Conservation (phyloP, 2,888 invertebrate genomes). For the Caenorhabditis sp. region DNA sequence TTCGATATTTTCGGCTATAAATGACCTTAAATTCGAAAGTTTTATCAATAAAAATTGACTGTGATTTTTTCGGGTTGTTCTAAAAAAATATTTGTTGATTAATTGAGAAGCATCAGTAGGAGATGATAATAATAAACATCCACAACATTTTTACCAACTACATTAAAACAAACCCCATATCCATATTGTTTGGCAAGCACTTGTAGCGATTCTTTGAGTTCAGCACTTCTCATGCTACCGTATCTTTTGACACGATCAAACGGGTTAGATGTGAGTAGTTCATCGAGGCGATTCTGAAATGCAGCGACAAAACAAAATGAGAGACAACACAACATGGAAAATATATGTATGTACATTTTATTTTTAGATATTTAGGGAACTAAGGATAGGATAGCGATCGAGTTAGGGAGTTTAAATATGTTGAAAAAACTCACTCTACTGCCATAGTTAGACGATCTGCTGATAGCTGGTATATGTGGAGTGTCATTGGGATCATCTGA, state of each 20-base stretch:
- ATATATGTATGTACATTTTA: background rate
- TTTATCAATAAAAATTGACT: no score
- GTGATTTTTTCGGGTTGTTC: no score
- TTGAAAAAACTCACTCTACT: background rate
- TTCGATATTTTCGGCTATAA: no score
- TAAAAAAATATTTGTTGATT: background rate
- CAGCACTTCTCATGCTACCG: constrained; percentile 65
- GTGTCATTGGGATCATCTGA: constrained; percentile 51
- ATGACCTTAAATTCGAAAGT: no score
- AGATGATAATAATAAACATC: background rate
- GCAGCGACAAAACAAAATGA: background rate
- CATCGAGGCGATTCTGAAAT: constrained; percentile 28
- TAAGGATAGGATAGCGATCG: background rate
- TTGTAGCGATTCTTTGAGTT: constrained; percentile 61
- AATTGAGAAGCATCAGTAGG: background rate
- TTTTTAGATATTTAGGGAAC: background rate
- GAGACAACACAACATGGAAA: background rate
- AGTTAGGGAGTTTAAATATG: no score
- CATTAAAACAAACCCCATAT: constrained; percentile 31
- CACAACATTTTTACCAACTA: constrained; percentile 12
- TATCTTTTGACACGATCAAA: constrained; percentile 63
- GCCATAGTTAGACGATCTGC: constrained; percentile 4
- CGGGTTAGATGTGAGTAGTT: constrained; percentile 17
- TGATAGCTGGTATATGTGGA: constrained; percentile 46
- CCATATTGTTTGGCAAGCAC: constrained; percentile 51